A percentile compares a stretch with the other conserved stretches of the same genome.
These are phyloP conservation scores for Aurelia aurita complex sp. Pacific DNA, from an alignment of 30 jellyfish, hydroid and myxozoan genomes.

Conservation along the genomic window DNA sequence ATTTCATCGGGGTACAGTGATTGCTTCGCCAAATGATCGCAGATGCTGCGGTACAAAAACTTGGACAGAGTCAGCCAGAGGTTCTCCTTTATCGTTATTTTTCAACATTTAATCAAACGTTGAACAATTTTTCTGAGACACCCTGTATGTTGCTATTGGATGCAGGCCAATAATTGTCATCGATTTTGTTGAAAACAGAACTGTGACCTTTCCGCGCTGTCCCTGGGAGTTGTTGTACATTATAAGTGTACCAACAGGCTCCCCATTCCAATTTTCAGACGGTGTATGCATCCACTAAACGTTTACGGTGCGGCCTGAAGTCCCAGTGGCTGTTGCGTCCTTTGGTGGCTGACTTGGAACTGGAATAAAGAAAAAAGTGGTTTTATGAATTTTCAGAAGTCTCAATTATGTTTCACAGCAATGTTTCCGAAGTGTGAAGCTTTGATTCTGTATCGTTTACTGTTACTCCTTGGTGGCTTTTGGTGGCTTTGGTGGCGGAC, in stretches of 20 bases:
- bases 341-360: conserved; percentile 29
- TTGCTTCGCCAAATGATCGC: too few species aligned
- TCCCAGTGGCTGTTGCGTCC: background rate
- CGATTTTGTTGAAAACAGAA: too few species aligned
- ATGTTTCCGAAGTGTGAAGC: background rate
- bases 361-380: conserved; percentile 4
- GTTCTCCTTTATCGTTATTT: too few species aligned
- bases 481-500: too few species aligned
- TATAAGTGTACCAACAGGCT: background rate
- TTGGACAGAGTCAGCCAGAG: too few species aligned
- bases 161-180: too few species aligned
- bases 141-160: too few species aligned
- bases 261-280: background rate
- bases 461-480: background rate
- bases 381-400: background rate
- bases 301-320: conserved; percentile 21
- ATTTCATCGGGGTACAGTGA: too few species aligned
- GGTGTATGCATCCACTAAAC: conserved; percentile 34
- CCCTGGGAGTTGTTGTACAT: conserved; percentile 9
- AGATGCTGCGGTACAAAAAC: too few species aligned
- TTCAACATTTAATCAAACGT: too few species aligned
- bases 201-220: background rate
- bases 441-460: background rate
- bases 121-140: too few species aligned
- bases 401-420: background rate